phyloP scores from a whole-genome alignment of 2,113 vertebrate genomes.

The Microcebus murinus region DNA sequence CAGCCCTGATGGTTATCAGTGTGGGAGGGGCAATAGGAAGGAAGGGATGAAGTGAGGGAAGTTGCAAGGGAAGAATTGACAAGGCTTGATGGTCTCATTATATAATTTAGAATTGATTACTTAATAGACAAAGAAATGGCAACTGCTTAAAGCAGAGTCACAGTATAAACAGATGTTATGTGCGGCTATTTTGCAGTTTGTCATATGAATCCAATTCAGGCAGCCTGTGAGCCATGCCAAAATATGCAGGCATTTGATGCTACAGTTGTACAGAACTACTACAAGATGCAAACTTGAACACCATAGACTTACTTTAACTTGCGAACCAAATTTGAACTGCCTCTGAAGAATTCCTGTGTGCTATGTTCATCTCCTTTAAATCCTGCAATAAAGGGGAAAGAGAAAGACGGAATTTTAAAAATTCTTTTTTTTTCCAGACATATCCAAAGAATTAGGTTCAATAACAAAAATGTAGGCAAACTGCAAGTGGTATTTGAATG shows the following conservation, averaged over 20 bases:
- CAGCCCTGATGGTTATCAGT: neutral
- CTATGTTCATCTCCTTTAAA: neutral
- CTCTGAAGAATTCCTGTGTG: neutral
- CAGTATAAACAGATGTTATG: conserved; percentile 34
- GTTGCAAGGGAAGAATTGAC: neutral
- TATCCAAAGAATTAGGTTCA: neutral
- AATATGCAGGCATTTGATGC: neutral
- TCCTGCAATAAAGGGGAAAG: neutral
- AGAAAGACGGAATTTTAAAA: neutral
- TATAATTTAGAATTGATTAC: conserved; percentile 61
- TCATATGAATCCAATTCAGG: conserved; percentile 44
- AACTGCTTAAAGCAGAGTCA: conserved; percentile 36
- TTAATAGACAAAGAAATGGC: conserved; percentile 47
- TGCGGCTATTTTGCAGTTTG: conserved; percentile 45
- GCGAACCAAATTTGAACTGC: neutral
- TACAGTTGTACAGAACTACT: neutral
- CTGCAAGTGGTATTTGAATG: neutral
- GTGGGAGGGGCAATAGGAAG: neutral
- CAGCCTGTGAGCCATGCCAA: neutral
- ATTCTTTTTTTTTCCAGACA: neutral
- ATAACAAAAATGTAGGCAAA: conserved; percentile 30
- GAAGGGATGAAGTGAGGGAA: neutral
- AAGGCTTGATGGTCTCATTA: conserved; percentile 21
- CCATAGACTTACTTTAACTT: neutral
- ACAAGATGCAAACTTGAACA: neutral